These are phyloP conservation scores for Gracilinanus agilis DNA, from an alignment of 2,113 vertebrate species.

Conservation along the genomic window DNA sequence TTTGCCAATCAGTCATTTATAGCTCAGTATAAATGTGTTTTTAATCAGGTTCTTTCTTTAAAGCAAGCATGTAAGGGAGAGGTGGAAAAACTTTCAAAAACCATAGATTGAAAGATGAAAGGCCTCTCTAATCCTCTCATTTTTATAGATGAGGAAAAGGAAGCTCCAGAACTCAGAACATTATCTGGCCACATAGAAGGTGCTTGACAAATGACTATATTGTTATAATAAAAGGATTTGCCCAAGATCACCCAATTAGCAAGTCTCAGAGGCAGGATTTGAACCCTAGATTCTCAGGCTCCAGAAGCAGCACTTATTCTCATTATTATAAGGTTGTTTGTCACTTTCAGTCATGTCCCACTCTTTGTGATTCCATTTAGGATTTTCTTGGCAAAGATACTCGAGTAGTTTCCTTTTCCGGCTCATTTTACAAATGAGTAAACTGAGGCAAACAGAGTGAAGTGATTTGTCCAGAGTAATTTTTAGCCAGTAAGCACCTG, in stretches of 20 bases:
- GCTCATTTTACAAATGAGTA: too few relatives aligned
- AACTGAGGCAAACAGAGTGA: too few relatives aligned
- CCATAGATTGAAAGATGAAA: background rate
- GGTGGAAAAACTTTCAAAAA: background rate
- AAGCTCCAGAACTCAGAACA: background rate
- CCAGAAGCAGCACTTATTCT: background rate
- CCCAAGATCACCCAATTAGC: background rate
- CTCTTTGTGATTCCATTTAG: too few relatives aligned
- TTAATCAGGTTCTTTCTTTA: background rate
- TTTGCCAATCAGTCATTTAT: background rate
- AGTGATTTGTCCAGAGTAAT: too few relatives aligned
- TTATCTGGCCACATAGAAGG: background rate
- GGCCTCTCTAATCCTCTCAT: background rate
- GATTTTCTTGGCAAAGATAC: too few relatives aligned
- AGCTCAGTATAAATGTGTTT: background rate
- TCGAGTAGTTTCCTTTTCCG: too few relatives aligned
- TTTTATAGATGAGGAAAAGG: background rate
- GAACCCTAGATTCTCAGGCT: background rate
- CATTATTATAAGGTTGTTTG: background rate
- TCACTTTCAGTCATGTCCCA: too few relatives aligned
- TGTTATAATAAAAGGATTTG: background rate
- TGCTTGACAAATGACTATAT: background rate
- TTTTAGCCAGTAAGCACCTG: too few relatives aligned
- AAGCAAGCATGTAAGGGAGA: background rate
- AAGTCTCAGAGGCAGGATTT: background rate